phyloP scores from a whole-genome alignment of 2,113 vertebrate genomes.

The Chamaetylas fuelleborni region DNA sequence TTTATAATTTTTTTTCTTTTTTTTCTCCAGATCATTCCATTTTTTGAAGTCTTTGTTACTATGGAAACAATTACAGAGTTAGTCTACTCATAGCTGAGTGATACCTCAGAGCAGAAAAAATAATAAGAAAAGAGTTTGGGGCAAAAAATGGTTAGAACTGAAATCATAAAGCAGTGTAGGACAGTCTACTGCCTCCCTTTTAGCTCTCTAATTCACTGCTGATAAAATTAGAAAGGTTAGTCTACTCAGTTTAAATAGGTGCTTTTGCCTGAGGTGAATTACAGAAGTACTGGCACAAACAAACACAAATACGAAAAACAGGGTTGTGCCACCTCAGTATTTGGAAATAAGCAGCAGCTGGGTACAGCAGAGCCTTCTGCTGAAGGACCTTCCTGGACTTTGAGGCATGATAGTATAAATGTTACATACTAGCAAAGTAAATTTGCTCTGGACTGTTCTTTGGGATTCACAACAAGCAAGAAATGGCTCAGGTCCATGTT shows the following conservation, averaged over 20 bases:
- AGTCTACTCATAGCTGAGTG: background rate
- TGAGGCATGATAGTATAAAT: background rate
- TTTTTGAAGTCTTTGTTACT: constrained; percentile 36
- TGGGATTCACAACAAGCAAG: rapidly evolving
- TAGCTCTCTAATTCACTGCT: background rate
- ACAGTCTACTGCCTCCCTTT: background rate
- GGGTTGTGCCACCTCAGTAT: background rate
- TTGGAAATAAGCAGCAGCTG: background rate
- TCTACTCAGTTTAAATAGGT: background rate
- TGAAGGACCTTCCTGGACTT: background rate
- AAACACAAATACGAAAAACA: background rate
- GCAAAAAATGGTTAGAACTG: background rate
- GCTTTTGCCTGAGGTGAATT: background rate
- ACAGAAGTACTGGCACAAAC: background rate
- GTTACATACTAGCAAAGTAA: background rate
- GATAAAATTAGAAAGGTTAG: background rate
- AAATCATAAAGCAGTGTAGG: background rate
- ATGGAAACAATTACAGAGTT: constrained; percentile 51
- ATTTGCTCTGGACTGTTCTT: background rate
- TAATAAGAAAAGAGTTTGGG: background rate
- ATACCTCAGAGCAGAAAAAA: background rate
- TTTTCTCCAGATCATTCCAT: background rate
- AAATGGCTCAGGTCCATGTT: background rate
- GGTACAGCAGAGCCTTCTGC: background rate
- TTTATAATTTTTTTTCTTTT: background rate